Conservation (phyloP, 2,888 invertebrate genomes). For the Smittia aterrima region DNA sequence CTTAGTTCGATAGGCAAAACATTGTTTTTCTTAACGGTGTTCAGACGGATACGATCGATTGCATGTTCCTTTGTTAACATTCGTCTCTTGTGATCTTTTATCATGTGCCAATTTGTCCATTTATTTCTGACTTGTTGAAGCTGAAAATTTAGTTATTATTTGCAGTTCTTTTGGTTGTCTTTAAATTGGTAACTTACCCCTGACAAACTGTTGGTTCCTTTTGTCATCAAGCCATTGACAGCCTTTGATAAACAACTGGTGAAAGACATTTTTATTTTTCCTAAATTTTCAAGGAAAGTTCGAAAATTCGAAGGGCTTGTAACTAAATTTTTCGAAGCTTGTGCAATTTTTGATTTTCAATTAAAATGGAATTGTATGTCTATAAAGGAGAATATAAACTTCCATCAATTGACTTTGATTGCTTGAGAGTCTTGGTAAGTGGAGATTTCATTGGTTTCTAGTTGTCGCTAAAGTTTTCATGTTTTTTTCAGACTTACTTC, state of each 20-base stretch:
- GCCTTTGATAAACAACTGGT: not conserved
- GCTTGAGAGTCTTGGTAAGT: constrained; percentile 76
- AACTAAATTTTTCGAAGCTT: not conserved
- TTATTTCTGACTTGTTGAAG: constrained; percentile 70
- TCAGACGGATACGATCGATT: constrained; percentile 73
- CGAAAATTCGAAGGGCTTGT: not conserved
- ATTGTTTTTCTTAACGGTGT: constrained; percentile 79
- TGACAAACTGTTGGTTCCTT: not conserved
- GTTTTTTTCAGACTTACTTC: constrained; percentile 59
- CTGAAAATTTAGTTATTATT: constrained; percentile 51
- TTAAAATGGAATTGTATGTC: constrained; percentile 60
- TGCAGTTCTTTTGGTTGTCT: not conserved
- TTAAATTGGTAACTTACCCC: not conserved
- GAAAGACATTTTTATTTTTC: constrained; percentile 1
- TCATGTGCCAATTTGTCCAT: constrained; percentile 82
- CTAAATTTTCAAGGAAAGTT: not conserved
- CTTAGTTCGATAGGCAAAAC: constrained; percentile 78
- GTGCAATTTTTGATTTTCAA: no score
- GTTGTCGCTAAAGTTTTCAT: no score
- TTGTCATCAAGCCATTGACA: not conserved
- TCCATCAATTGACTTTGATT: constrained; percentile 80
- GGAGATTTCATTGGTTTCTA: constrained; percentile 17
- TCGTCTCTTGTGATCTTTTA: constrained; percentile 80
- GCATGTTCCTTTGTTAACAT: constrained; percentile 66
- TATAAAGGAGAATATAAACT: constrained; percentile 88